phyloP scores from a whole-genome alignment of 2,113 vertebrate genomes.

The Phodopus roborovskii region DNA sequence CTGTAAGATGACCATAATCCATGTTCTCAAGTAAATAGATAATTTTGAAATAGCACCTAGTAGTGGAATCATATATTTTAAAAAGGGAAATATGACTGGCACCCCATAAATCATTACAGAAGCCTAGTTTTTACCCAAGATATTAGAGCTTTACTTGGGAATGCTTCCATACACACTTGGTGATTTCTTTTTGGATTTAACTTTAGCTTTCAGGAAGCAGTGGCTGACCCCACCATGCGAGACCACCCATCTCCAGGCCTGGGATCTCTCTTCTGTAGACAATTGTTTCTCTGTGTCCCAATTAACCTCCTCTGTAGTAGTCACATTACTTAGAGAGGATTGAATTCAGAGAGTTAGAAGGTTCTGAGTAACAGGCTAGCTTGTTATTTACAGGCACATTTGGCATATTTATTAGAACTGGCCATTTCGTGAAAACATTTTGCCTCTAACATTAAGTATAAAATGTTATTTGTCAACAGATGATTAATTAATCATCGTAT shows the following conservation, averaged over 20 bases:
- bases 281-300: neutral
- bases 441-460: slow-evolving; percentile 64
- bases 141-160: neutral
- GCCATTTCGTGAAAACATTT: slow-evolving; percentile 75
- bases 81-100: slow-evolving; percentile 1
- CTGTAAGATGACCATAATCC: slow-evolving; percentile 56
- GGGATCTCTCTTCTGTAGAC: neutral
- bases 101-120: neutral
- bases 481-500: slow-evolving; percentile 81
- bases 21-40: slow-evolving; percentile 32
- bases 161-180: neutral
- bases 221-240: neutral
- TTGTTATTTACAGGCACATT: slow-evolving; percentile 74
- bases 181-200: slow-evolving; percentile 60
- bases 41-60: slow-evolving; percentile 53
- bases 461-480: slow-evolving; percentile 78
- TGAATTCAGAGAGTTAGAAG: slow-evolving; percentile 67
- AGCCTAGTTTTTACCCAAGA: neutral
- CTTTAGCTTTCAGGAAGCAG: slow-evolving; percentile 24
- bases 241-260: slow-evolving; percentile 19
- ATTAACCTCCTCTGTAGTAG: slow-evolving; percentile 32
- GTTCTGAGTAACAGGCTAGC: slow-evolving; percentile 60
- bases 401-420: slow-evolving; percentile 80
- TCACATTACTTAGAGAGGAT: slow-evolving; percentile 45
- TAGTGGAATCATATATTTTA: slow-evolving; percentile 11